A percentile compares a stretch with the other conserved stretches of the same genome.
Conservation (phyloP, 2,797 vertebrate species). For the Anabacerthia variegaticeps region DNA sequence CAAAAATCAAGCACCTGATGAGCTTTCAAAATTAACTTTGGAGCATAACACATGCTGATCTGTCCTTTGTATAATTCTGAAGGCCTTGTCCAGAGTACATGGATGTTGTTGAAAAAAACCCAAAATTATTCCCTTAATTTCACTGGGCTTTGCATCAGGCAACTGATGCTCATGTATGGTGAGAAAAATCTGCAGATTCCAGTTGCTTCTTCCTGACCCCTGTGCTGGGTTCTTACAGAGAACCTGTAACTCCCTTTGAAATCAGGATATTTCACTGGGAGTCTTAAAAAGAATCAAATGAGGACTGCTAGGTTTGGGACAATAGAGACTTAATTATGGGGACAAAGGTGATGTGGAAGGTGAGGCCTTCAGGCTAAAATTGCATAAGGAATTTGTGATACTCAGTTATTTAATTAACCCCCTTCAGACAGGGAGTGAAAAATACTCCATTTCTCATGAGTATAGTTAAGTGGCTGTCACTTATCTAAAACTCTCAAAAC, state of each 20-base stretch:
- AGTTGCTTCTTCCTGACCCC: background rate
- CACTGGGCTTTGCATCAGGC: background rate
- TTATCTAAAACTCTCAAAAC: background rate
- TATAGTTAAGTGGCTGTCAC: background rate
- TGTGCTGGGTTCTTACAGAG: background rate
- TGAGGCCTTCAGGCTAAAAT: background rate
- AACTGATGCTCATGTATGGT: background rate
- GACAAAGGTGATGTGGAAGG: background rate
- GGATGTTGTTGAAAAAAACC: background rate
- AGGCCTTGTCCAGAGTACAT: background rate
- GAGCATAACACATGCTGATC: background rate
- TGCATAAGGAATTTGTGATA: background rate
- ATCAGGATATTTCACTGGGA: background rate
- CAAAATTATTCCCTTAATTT: background rate
- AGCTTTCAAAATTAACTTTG: conserved; percentile 5
- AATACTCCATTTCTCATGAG: background rate
- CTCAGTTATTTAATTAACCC: background rate
- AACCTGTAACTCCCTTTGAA: background rate
- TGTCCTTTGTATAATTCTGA: background rate
- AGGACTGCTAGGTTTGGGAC: background rate
- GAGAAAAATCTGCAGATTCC: background rate
- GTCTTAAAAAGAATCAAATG: background rate
- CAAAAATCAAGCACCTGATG: background rate
- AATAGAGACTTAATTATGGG: background rate
- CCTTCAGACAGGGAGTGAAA: background rate